Evolutionary conservation across 1,140 invertebrate species (phyloP), one percentile per base, ranked within the genome.

Genomic region (Brachionus manjavacas): DNA sequence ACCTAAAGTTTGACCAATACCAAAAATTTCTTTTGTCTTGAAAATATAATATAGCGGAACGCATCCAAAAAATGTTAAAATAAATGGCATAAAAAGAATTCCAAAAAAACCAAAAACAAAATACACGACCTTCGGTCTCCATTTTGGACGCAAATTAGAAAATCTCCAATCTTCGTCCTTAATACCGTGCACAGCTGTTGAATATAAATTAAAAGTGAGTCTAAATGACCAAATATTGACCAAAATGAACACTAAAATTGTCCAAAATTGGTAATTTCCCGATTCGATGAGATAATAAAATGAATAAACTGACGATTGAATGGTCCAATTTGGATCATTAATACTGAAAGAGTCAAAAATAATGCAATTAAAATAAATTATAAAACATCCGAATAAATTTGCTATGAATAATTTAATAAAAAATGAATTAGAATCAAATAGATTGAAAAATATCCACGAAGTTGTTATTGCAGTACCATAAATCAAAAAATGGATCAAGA

Each of bases 91-190:
- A 16, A 81, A 52, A 9, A 81, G 28, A 23, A 81, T 41, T 16
- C 52, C 31, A 41, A 81, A 23, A 60, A 81, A 81, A 3, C 79
- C 79, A 2, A 81, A 20, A 11, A 60, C n/a, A 60, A 81, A 81
- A 46, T 60, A 81, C 1, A 81, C 46, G 4, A 14, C 8, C 23
- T 60, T 81, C 8, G 79, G 79, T 20, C 16, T 60, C 49, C 49
- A 81, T 60, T 81, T 60, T 60, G 31, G 20, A 12, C 79, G 16
- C 20, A 81, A 81, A 39, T 43, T 23, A 1, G 79, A 81, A 81
- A 39, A 81, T 64, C 79, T 60, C 79, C 79, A 81, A 43, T 81
- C 79, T 81, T 81, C 79, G 9, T 81, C 49, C 4, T 35, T 60
- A 12, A 81, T 68, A 25, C 55, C n/a, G n/a, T 60, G 20, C 1